These are phyloP conservation scores for Heterotilapia buettikoferi DNA, from an alignment of 2,113 vertebrate genomes.

Conservation along the genomic window DNA sequence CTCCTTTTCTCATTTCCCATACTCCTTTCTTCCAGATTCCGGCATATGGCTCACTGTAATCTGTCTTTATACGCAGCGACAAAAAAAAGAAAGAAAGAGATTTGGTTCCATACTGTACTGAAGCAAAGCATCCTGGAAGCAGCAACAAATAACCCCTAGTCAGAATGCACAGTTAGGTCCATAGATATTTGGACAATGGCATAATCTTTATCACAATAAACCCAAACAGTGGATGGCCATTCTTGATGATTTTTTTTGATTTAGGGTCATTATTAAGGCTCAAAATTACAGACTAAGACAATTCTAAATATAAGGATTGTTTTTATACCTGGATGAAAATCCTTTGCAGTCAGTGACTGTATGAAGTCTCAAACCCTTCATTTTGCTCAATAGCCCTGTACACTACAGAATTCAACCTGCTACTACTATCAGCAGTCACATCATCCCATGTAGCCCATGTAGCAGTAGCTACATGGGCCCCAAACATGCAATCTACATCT, in stretches of 20 bases:
- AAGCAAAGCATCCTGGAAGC: not conserved
- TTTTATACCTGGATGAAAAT: not conserved
- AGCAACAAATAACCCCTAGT: not conserved
- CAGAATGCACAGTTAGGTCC: not conserved
- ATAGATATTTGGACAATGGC: not conserved
- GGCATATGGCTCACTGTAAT: not conserved
- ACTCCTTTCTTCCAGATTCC: not conserved
- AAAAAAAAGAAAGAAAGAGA: not conserved
- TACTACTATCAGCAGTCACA: not conserved
- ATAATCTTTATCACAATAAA: not conserved
- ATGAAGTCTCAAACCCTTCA: not conserved
- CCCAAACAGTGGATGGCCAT: accelerated
- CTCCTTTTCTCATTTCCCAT: conserved; percentile 17
- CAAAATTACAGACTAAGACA: not conserved
- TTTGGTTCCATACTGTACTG: not conserved
- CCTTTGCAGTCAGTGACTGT: not conserved
- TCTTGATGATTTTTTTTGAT: not conserved
- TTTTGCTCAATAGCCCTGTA: not conserved
- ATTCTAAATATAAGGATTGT: not conserved
- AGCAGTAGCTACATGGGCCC: not conserved
- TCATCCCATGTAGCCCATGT: too few species aligned
- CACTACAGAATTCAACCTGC: not conserved
- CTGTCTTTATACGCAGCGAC: not conserved
- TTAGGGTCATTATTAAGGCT: not conserved
- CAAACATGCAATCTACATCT: not conserved